Evolutionary conservation across 64 coral and sea anemone genomes (phyloP).

Genomic region (Pocillopora damicornis): DNA sequence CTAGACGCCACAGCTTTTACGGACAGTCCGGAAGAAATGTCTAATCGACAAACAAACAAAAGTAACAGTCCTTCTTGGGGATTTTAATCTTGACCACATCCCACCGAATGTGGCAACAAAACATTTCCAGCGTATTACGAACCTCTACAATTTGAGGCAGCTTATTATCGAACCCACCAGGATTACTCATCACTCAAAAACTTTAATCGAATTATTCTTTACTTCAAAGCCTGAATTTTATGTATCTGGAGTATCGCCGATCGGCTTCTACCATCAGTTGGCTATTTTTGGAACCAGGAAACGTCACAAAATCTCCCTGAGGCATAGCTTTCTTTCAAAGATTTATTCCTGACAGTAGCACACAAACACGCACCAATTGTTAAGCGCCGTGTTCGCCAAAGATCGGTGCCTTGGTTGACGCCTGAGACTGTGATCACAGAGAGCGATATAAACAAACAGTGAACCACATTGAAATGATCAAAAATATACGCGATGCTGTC

Average conservation of each 20-base stretch:
- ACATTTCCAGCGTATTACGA: conserved; percentile 29
- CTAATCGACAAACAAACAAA: conserved; percentile 2
- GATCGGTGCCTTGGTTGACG: conserved; percentile 2
- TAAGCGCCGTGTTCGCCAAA: conserved; percentile 38
- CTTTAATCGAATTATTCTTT: conserved; percentile 71
- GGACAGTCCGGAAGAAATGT: conserved; percentile 27
- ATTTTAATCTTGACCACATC: conserved; percentile 56
- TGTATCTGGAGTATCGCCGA: conserved; percentile 20
- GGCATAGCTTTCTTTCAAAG: not conserved
- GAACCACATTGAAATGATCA: conserved; percentile 57
- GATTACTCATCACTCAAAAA: conserved; percentile 58
- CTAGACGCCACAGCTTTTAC: conserved; percentile 20
- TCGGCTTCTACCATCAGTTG: conserved; percentile 52
- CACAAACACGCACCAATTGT: conserved; percentile 6
- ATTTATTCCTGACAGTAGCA: not conserved
- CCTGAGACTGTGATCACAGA: not conserved
- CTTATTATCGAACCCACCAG: conserved; percentile 26
- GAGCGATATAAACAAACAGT: conserved; percentile 41
- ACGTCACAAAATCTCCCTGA: conserved; percentile 4
- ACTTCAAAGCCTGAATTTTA: conserved; percentile 56
- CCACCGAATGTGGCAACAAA: conserved; percentile 25
- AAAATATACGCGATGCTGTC: conserved; percentile 43
- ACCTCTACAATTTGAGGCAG: conserved; percentile 20
- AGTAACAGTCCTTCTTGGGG: conserved; percentile 44
- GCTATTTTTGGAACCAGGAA: conserved; percentile 55